Conservation (phyloP, 2,797 vertebrate genomes). For the Avahi laniger region DNA sequence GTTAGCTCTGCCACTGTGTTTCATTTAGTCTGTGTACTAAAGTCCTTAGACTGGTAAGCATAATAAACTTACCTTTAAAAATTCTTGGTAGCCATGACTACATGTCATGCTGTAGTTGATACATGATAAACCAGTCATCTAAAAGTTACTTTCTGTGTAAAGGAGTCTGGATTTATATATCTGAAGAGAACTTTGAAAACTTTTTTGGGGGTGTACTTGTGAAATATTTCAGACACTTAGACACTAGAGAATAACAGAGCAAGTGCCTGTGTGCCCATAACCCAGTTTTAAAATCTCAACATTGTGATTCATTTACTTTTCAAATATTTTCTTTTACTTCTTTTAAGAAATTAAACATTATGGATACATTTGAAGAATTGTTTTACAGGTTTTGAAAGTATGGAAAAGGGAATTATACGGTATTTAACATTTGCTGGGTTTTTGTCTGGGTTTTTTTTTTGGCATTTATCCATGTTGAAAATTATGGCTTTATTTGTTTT, state of each 20-base stretch:
- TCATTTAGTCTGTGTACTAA: not conserved
- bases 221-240: not conserved
- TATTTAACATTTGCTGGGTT: not conserved
- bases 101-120: not conserved
- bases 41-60: not conserved
- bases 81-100: not conserved
- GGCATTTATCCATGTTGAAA: conserved; percentile 9
- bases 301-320: not conserved
- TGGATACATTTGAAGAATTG: not conserved
- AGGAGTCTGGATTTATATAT: not conserved
- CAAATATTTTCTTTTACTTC: conserved; percentile 5
- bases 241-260: not conserved
- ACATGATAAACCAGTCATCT: not conserved
- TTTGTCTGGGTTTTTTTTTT: not conserved
- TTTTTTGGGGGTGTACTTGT: not conserved
- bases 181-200: not conserved
- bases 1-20: not conserved
- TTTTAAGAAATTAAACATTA: conserved; percentile 30
- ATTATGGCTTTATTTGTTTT: not conserved
- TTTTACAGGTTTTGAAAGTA: conserved; percentile 16
- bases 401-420: not conserved
- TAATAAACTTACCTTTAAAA: not conserved
- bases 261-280: not conserved
- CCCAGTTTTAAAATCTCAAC: not conserved
- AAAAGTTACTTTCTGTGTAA: not conserved